Evolutionary conservation across 2,113 vertebrate genomes (phyloP), one percentile per base, ranked within the genome.

Genomic region (Stomatorhinus ivindoensis): DNA sequence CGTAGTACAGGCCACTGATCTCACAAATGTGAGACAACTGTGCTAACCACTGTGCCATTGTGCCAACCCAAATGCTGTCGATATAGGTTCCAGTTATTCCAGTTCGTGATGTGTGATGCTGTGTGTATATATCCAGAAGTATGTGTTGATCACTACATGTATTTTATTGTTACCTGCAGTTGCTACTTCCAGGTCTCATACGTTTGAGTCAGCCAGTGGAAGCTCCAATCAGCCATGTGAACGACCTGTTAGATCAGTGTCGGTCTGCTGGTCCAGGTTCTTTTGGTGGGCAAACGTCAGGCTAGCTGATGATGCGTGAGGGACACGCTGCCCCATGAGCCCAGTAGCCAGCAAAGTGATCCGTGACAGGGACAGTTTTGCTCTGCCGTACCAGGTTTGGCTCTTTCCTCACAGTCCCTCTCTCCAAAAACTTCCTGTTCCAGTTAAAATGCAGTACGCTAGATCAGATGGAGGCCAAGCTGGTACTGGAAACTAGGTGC

Each of bases 251-350:
- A 89, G 91, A 95, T 95, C 93, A 92, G 86, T 84, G 91, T 93
- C 93, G 94, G 94, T 92, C 89, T 91, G 89, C 87, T 92, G 92
- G 93, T 90, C 92, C 90, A 89, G 93, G 89, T 80, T 94, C 92
- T 94, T 92, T 89, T 93, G 91, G 53, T 51, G 92, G 92, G 93
- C 93, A 95, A 93, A 92, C 88, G 92, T 94, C 93, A 91, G 84
- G 7, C 55, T 93, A 92, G 93, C 87, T 93, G 94, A 94, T 88
- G 92, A 90, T 89, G 76, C 86, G 92, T 91, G 90, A 82, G 90
- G 87, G 92, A 92, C 82, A 35, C 73, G 91, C 89, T 89, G 89
- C 90, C 89, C 73, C 73, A 17, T 7, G 73, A 80, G 73, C 15
- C 73, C 73, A 80, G 73, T 6, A 42, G 73, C 35, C 73, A 80